A percentile compares a stretch with the other conserved stretches of the same genome.
Evolutionary conservation across 2,113 vertebrate species (phyloP).

Genomic region (Emydocephalus ijimae): DNA sequence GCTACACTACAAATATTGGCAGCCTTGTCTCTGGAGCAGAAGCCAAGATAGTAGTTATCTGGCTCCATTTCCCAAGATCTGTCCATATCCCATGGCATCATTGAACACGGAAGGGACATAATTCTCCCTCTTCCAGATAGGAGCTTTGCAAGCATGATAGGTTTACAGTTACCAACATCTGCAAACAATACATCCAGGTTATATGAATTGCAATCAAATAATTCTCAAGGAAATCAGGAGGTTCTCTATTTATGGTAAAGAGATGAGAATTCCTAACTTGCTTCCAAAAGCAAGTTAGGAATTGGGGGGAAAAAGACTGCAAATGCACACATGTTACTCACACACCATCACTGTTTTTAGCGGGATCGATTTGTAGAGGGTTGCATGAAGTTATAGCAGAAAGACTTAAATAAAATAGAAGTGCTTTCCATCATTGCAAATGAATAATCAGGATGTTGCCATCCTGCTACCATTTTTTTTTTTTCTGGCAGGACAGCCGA

Average conservation of each 20-base stretch:
- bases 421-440: not conserved
- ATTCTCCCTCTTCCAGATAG: not conserved
- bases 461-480: not conserved
- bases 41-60: not conserved
- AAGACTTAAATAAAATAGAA: not conserved
- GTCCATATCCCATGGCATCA: not conserved
- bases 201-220: not conserved
- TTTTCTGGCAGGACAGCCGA: not conserved
- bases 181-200: not conserved
- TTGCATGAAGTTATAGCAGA: not conserved
- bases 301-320: not conserved
- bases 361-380: not conserved
- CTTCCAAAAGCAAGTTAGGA: not conserved
- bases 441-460: not conserved
- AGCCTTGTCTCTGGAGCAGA: not conserved
- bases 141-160: not conserved
- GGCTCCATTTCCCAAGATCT: not conserved
- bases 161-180: not conserved
- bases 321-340: not conserved
- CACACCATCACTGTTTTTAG: not conserved
- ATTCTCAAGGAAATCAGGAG: not conserved
- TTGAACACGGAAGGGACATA: not conserved
- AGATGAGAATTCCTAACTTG: not conserved
- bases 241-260: not conserved
- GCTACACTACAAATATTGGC: not conserved